Evolutionary conservation across 2,888 invertebrate species (phyloP).

Genomic region (Parnassius apollo): DNA sequence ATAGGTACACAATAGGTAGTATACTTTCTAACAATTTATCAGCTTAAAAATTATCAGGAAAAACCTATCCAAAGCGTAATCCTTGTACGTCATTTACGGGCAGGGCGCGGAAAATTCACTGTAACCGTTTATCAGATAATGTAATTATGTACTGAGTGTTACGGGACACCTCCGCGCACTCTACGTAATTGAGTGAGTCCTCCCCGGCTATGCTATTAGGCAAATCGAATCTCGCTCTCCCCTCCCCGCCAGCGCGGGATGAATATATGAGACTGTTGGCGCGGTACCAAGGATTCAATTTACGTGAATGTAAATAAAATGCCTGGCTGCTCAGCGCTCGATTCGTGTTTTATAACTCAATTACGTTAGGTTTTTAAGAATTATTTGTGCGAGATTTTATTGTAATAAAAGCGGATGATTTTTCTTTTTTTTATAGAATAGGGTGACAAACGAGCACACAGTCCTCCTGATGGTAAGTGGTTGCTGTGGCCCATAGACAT

Average conservation of each 20-base stretch:
- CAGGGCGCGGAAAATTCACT: conserved; percentile 39
- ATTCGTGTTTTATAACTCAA: conserved; percentile 31
- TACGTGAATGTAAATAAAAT: conserved; percentile 75
- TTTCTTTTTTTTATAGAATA: too few species aligned
- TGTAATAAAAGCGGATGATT: too few species aligned
- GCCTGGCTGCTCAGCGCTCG: conserved; percentile 43
- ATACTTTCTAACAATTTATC: too few species aligned
- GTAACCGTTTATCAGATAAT: conserved; percentile 74
- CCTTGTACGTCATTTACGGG: conserved; percentile 30
- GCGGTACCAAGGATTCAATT: conserved; percentile 75
- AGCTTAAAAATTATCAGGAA: conserved; percentile 1
- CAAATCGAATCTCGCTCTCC: conserved; percentile 73
- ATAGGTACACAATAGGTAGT: too few species aligned
- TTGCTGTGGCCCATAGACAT: too few species aligned
- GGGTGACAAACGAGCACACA: too few species aligned
- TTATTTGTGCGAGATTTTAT: background rate
- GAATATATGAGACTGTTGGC: conserved; percentile 65
- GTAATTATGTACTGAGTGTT: conserved; percentile 73
- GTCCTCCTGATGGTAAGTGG: too few species aligned
- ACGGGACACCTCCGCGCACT: conserved; percentile 74
- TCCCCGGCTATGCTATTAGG: conserved; percentile 70
- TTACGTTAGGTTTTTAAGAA: conserved; percentile 23
- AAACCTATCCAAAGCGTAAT: conserved; percentile 21
- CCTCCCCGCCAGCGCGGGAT: conserved; percentile 37
- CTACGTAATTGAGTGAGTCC: conserved; percentile 74